Evolutionary conservation across 2,113 vertebrate genomes (phyloP), one percentile per base, ranked within the genome.

Genomic region (Ascaphus truei): DNA sequence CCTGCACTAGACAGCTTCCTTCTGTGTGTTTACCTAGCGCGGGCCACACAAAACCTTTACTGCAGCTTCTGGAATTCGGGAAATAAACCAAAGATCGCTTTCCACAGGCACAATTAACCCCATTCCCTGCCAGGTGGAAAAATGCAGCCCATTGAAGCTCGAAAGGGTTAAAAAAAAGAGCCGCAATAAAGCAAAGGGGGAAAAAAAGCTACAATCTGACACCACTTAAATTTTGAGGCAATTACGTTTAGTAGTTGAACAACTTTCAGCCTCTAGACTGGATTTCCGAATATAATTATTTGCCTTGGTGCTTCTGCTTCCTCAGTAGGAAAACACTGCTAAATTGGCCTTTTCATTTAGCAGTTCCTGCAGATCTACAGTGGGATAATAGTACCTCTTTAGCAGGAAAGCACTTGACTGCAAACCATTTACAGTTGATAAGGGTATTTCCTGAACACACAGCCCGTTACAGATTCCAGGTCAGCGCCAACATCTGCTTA

Each of bases 51-150:
- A 63, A 63, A 63, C 51, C 20, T n/a, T n/a, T n/a, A n/a, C n/a
- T 51, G 45, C 45, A 63, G 30, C 51, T 63, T 63, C 61, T 63
- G 61, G 61, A 63, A 63, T 63, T 63, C 50, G 51, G 45, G 61
- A 51, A 63, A 50, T 63, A 63, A 63, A 63, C 61, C 30, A 63
- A 63, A 13, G 26, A 51, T 11, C 33, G 29, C 37, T 61, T 47
- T 27, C 45, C n/a, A 13, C 27, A n/a, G 15, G 15, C 36, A 12
- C 16, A 9, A 23, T 63, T 51, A 63, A 63, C 45, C 20, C 30
- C n/a, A n/a, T 51, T 29, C n/a, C 16, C 4, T 22, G 5, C 2
- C 58, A n/a, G n/a, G n/a, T n/a, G n/a, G n/a, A n/a, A n/a, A n/a
- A n/a, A n/a, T n/a, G n/a, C n/a, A n/a, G n/a, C n/a, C n/a, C n/a